Conservation (phyloP, 2,113 vertebrate species). For the Odocoileus virginianus region DNA sequence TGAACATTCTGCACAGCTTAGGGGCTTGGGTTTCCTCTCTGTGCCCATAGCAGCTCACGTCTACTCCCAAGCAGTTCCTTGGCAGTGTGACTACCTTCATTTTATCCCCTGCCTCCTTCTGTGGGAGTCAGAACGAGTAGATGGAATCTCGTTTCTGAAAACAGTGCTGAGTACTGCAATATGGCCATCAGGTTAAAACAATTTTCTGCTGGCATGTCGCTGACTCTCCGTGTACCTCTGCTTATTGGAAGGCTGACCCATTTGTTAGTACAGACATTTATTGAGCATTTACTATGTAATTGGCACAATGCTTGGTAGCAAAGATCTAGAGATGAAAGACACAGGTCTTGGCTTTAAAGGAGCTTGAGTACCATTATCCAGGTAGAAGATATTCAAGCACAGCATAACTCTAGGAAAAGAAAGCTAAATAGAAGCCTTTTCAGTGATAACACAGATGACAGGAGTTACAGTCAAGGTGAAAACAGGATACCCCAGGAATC, state of each 20-base stretch:
- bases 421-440: neutral
- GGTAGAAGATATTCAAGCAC: neutral
- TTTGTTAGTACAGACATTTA: neutral
- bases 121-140: neutral
- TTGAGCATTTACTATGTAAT: neutral
- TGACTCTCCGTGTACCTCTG: neutral
- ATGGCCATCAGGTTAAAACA: neutral
- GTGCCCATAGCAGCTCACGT: neutral
- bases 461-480: rapidly evolving
- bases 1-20: too few relatives aligned
- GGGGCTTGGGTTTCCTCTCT: too few relatives aligned
- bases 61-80: neutral
- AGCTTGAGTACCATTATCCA: neutral
- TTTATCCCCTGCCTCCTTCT: neutral
- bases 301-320: too few relatives aligned
- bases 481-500: neutral
- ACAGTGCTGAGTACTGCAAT: neutral
- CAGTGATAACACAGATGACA: neutral
- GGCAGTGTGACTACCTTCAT: neutral
- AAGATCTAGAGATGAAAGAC: neutral
- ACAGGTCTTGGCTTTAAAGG: neutral
- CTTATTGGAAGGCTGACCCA: neutral
- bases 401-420: neutral
- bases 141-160: neutral
- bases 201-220: neutral